Evolutionary conservation across 1,140 invertebrate genomes (phyloP).

Genomic region (Drosophila asahinai): DNA sequence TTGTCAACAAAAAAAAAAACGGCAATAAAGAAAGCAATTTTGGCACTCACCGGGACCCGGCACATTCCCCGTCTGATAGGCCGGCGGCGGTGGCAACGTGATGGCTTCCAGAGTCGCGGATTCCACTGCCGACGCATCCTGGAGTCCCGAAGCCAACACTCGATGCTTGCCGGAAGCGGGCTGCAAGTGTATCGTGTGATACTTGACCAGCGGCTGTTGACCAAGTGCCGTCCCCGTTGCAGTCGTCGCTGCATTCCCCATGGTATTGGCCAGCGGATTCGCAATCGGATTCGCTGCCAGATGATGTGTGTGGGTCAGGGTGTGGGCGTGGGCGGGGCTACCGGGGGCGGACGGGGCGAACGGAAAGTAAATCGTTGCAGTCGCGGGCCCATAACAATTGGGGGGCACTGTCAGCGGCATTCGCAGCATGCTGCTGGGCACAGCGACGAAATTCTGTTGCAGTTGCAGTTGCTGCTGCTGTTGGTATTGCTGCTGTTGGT

Average conservation of each 20-base stretch:
- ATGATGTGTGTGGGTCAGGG: constrained; percentile 9
- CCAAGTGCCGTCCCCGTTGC: constrained; percentile 7
- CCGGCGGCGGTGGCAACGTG: constrained; percentile 78
- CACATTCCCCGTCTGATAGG: constrained; percentile 81
- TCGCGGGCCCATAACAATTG: constrained; percentile 72
- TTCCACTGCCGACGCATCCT: constrained; percentile 15
- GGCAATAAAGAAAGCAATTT: constrained; percentile 12
- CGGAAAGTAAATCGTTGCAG: constrained; percentile 83
- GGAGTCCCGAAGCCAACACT: constrained; percentile 44
- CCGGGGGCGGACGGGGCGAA: constrained; percentile 62
- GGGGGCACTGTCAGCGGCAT: constrained; percentile 58
- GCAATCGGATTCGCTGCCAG: constrained; percentile 10
- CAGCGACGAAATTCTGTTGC: constrained; percentile 73
- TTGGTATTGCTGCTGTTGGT: constrained; percentile 55
- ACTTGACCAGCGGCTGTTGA: constrained; percentile 77
- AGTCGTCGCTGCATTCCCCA: constrained; percentile 2
- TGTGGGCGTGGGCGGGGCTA: constrained; percentile 33
- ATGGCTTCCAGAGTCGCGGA: constrained; percentile 58
- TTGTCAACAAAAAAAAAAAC: neutral
- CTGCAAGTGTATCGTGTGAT: constrained; percentile 83
- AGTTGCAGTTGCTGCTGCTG: constrained; percentile 62
- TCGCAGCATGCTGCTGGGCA: constrained; percentile 78
- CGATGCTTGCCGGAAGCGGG: constrained; percentile 68
- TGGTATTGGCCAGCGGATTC: constrained; percentile 9
- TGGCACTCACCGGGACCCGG: constrained; percentile 80